Base-by-base conservation (phyloP, 2,797 vertebrate species). In the Phylloscopus collybita region DNA sequence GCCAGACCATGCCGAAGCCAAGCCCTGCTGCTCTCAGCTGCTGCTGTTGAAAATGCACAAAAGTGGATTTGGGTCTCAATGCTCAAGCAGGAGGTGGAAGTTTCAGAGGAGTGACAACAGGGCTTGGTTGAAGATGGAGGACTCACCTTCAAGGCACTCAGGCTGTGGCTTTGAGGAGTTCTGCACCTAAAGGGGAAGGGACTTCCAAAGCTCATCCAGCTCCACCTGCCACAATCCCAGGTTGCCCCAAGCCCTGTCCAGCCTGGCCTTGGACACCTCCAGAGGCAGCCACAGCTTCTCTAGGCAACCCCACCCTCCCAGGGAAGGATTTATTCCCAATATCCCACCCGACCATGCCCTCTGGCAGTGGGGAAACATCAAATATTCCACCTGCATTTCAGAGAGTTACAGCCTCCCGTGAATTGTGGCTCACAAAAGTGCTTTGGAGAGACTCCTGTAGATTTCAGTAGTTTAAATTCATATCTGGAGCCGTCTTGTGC, bases 401-500 rank as follows among this genome's bases (percentile, higher is more conserved):
- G 90, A 94, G 86, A 95, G 7, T 6, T 42, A 57, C 16, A 50
- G 82, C 81, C 67, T 93, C 82, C 79, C 51, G 14, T 81, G 86
- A 92, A n/a, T 26, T 59, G 92, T 67, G 96, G 91, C 93, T 95
- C 85, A 9, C 49, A 34, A 21, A 50, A n/a, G 80, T 34, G 86
- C 90, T 96, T 90, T 61, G 90, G 76, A 95, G 71, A 92, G 50
- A 86, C 79, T 54, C n/a, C 85, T 94, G 70, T 53, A 32, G 76
- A 90, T 92, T 97, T 95, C 36, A 95, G 80, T 29, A 88, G 90
- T 66, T 93, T 80, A 82, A 88, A 96, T 88, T 90, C 40, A 13
- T 93, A 95, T 92, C 97, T 60, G 80, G 81, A 30, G 8, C 87
- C n/a, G 71, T 86, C 97, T 97, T 85, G 71, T 92, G 93, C 88